These are phyloP conservation scores for Hesperia comma DNA, from an alignment of 2,888 invertebrate genomes.

Conservation along the genomic window DNA sequence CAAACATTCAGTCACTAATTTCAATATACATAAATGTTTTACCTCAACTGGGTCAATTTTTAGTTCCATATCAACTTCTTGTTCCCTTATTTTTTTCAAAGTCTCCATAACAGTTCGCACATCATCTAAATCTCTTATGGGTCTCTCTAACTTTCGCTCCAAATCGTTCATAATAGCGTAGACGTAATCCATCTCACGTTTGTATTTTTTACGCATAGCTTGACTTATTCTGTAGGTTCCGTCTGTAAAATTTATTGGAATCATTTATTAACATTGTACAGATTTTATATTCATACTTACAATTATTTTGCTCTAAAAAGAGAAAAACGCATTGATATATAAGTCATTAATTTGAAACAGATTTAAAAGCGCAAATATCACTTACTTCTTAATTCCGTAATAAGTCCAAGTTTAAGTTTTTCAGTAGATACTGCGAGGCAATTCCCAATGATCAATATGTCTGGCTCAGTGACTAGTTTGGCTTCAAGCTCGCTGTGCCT, in stretches of 20 bases:
- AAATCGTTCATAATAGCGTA: slow-evolving; percentile 96
- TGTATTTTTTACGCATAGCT: slow-evolving; percentile 94
- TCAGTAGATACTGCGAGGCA: slow-evolving; percentile 92
- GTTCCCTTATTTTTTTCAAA: slow-evolving; percentile 95
- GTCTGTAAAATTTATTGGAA: slow-evolving; percentile 62
- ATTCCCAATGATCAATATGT: slow-evolving; percentile 88
- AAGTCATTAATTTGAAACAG: too few species aligned
- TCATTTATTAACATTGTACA: too few species aligned
- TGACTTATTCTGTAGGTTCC: slow-evolving; percentile 92
- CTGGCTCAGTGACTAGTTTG: slow-evolving; percentile 88
- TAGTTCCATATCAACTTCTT: slow-evolving; percentile 97
- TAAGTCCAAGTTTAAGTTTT: slow-evolving; percentile 92
- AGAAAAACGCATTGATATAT: too few species aligned
- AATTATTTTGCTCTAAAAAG: too few species aligned
- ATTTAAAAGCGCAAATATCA: not conserved
- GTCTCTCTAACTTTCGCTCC: slow-evolving; percentile 93
- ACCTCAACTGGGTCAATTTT: slow-evolving; percentile 97
- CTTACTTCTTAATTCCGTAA: slow-evolving; percentile 91
- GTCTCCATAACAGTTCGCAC: slow-evolving; percentile 97
- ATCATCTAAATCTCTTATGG: slow-evolving; percentile 96
- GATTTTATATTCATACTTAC: too few species aligned
- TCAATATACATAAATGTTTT: slow-evolving; percentile 29
- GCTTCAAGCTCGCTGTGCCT: slow-evolving; percentile 91
- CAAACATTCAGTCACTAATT: too few species aligned
- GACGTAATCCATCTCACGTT: slow-evolving; percentile 96